Base-by-base conservation (phyloP, 2,113 vertebrate genomes). In the Festucalex cinctus region DNA sequence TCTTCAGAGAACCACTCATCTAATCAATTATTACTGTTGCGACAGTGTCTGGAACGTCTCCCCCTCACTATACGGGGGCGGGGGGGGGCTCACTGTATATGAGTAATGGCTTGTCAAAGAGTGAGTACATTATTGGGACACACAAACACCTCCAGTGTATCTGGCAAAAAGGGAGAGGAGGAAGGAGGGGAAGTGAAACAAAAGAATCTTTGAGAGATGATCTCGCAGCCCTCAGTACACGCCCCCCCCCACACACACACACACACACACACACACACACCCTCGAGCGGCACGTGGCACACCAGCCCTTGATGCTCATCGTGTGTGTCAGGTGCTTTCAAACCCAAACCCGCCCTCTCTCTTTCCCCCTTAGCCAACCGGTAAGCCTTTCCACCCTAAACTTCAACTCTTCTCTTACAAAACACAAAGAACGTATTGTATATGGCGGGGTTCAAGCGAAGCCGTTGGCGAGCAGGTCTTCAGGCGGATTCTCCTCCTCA, bases 181-280 rank as follows among this genome's bases (percentile, higher is more conserved):
- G 64, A 54, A 75, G 69, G 10, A 53, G 70, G 62, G 73, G 88
- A 88, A 84, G 81, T 74, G 85, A 91, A 90, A 91, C 90, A 91
- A 92, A 92, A 91, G 91, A 85, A 86, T 85, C 90, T 92, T 91
- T 91, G 88, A 84, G 80, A 88, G 87, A 90, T 91, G 90, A 91
- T 68, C n/a, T n/a, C 77, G 73, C 73, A 46, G 75, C 16, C 68
- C 48, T 69, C 44, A 36, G 39, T 6, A 16, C 80, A 75, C 76
- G 66, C 77, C 65, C 43, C 59, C 80, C 63, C 60, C 24, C n/a
- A n/a, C n/a, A n/a, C n/a, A n/a, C n/a, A n/a, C n/a, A n/a, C n/a
- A n/a, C n/a, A n/a, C n/a, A n/a, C n/a, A n/a, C n/a, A n/a, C n/a
- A n/a, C n/a, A n/a, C n/a, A n/a, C n/a, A n/a, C n/a, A n/a, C 24